These are phyloP conservation scores for Callorhinus ursinus DNA, from an alignment of 2,113 vertebrate genomes.

Conservation along the genomic window DNA sequence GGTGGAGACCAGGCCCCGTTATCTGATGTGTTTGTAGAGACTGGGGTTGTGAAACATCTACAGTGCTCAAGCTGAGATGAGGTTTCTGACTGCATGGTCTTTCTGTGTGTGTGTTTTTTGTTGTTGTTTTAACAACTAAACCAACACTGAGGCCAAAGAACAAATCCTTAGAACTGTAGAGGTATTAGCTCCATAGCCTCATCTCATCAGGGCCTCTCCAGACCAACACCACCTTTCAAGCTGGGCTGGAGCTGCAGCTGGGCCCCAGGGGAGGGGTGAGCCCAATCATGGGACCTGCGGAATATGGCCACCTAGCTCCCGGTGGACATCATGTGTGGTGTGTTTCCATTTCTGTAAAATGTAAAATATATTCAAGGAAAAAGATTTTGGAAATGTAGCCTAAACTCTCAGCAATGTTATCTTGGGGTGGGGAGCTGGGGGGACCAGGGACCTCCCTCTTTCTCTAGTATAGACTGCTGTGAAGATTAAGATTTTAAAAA, in stretches of 20 bases:
- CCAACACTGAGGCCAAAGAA: not conserved
- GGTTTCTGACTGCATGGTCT: constrained; percentile 6
- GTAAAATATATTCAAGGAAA: not conserved
- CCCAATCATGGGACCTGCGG: not conserved
- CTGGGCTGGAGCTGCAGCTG: too few relatives aligned
- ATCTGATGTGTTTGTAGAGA: not conserved
- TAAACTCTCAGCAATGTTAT: not conserved
- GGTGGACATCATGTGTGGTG: too few relatives aligned
- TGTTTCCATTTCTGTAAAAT: not conserved
- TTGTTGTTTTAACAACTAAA: not conserved
- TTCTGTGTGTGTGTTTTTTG: not conserved
- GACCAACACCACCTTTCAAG: not conserved
- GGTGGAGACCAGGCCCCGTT: not conserved
- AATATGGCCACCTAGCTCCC: not conserved
- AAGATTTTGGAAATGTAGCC: not conserved
- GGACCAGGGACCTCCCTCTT: not conserved
- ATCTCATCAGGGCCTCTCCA: not conserved
- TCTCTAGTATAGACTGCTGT: not conserved
- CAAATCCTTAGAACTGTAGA: not conserved
- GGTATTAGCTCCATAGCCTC: not conserved
- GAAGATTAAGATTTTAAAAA: not conserved
- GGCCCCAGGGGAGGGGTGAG: not conserved
- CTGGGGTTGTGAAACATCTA: not conserved
- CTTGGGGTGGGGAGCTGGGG: not conserved
- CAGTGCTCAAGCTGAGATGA: not conserved